A percentile compares a stretch with the other conserved stretches of the same genome.
Evolutionary conservation across 2,797 vertebrate genomes (phyloP).

Genomic region (Phaenicophaeus curvirostris): DNA sequence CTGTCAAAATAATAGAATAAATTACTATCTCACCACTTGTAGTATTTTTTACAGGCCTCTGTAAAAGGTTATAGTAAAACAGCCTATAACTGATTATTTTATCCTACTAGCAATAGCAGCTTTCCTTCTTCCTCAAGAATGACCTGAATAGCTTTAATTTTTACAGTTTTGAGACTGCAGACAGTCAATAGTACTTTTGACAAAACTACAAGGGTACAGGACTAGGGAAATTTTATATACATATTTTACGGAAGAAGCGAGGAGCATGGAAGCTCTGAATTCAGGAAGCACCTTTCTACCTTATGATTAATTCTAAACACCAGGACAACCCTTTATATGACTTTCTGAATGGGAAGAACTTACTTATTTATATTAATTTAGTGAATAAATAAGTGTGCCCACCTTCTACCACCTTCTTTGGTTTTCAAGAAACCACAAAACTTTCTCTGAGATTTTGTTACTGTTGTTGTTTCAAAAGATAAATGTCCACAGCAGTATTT

Average conservation of each 20-base stretch:
- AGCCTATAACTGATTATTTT: not conserved
- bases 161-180: not conserved
- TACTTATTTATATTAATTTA: not conserved
- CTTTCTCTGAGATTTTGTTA: not conserved
- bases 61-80: not conserved
- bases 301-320: not conserved
- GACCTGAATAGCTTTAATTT: not conserved
- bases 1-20: not conserved
- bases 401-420: not conserved
- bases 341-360: not conserved
- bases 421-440: not conserved
- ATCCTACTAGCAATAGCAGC: not conserved
- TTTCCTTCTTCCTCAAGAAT: not conserved
- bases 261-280: not conserved
- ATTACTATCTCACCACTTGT: not conserved
- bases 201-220: too few relatives aligned
- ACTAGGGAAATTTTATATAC: not conserved
- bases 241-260: not conserved
- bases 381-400: not conserved
- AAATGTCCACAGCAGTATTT: not conserved
- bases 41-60: not conserved
- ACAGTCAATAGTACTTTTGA: not conserved
- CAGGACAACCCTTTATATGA: not conserved
- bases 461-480: not conserved
- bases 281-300: not conserved